These are phyloP conservation scores for Gorsachius goisagi DNA, from an alignment of 2,113 vertebrate species.

Conservation along the genomic window DNA sequence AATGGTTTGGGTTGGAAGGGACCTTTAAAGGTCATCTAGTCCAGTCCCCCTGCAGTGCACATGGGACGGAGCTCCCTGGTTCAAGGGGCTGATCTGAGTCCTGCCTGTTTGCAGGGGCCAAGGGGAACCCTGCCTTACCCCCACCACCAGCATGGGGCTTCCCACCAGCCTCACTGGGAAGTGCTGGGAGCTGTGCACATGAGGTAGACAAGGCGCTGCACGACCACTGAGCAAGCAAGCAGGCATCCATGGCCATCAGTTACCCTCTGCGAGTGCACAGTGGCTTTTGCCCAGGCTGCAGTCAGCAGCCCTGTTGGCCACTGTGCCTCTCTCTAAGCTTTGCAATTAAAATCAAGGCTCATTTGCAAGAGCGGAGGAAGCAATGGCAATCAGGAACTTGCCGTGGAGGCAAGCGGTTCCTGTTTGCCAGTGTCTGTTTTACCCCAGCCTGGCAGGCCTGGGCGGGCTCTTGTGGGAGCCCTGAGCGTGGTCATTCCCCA, in stretches of 20 bases:
- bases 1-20: background rate
- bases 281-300: background rate
- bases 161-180: background rate
- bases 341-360: background rate
- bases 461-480: background rate
- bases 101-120: accelerated
- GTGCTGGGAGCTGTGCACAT: background rate
- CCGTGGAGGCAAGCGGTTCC: accelerated
- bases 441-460: background rate
- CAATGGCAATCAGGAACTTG: background rate
- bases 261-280: background rate
- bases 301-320: background rate
- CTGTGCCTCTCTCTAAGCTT: accelerated
- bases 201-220: background rate
- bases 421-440: background rate
- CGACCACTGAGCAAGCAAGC: background rate
- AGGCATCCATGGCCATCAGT: accelerated
- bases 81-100: background rate
- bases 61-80: background rate
- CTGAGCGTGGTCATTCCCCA: background rate
- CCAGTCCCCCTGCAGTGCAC: background rate
- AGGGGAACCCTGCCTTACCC: accelerated
- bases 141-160: accelerated
- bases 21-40: background rate
- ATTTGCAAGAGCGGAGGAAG: background rate